Evolutionary conservation across 2,888 invertebrate species (phyloP), one percentile per base, ranked within the genome.

Genomic region (Xestoiulus laeticollis): DNA sequence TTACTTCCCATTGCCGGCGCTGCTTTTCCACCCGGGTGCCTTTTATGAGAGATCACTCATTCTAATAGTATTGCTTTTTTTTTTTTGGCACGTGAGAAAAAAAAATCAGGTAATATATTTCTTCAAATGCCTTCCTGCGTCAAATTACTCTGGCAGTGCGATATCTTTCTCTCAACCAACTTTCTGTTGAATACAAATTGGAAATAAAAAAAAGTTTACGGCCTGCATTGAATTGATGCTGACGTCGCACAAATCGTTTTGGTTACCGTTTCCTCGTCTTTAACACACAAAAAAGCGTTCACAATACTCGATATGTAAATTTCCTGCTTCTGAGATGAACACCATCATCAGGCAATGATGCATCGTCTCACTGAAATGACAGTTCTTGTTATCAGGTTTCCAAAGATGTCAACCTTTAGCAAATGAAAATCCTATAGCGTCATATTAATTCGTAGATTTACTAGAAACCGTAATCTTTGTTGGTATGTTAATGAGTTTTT

Each of bases 181-280:
- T 48, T 48, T 48, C 48, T 19, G 48, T 48, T 78, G 78, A 78
- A 78, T 78, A 78, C 78, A 78, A 78, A 78, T 78, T 78, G 78
- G 78, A 78, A 78, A 78, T 78, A 78, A 30, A 78, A 32, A 48
- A 59, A 22, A 78, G 30, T 78, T 78, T 78, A 78, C 78, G 16
- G 16, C 78, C 78, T 30, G 78, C 78, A 30, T 78, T 78, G 78
- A 78, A 78, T 30, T 32, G 78, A 30, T 4, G 78, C 78, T 78
- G 78, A 78, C 78, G 78, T 1, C 30, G 78, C 78, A 30, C 78
- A 78, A 78, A 78, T 78, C 78, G 78, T 78, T 78, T 78, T 30
- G 78, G 78, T 26, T 78, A 78, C 78, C 78, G 26, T 78, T 78
- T 78, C 14, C 78, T 78, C 1, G 30, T 78, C 16, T 14, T 30